Evolutionary conservation across 2,113 vertebrate species (phyloP), one percentile per base, ranked within the genome.

Genomic region (Oncorhynchus tshawytscha): DNA sequence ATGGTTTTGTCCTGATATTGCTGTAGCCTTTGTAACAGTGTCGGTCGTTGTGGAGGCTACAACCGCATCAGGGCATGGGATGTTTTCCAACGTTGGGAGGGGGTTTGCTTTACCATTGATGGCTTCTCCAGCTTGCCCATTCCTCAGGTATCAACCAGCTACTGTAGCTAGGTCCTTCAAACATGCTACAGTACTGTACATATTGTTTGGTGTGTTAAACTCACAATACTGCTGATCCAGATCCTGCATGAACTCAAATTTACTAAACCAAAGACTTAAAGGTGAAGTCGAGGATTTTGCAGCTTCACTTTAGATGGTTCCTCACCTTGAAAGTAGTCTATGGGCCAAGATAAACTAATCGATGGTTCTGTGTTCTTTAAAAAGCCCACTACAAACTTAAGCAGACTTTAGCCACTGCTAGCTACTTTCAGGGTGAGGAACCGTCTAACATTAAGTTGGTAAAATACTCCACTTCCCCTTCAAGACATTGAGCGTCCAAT

Each of bases 51-150:
- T 51, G 15, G 49, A 51, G 49, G 15, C 49, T 51, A 51, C 15
- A 16, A 51, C 3, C 12, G 1, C 15, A 51, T 51, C 49, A 51
- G 49, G 49, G 49, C 12, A 16, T 16, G 49, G 70, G 70, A 18
- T 25, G 22, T 20, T 16, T 25, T 59, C 11, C n/a, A 48, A 22
- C 2, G 13, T 72, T 59, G 25, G 51, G 70, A 9, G 24, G 70
- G 72, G 77, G 20, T 2, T 16, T 62, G 70, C 49, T 76, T 31
- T 59, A 70, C 16, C 45, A 73, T 69, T 73, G 70, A 67, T 67
- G 78, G 76, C 78, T 80, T 69, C 18, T 69, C 71, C 34, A 51
- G 70, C 70, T 29, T 72, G 71, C 75, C 65, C 57, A 51, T 49
- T 59, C 65, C 57, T 13, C 67, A 20, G 24, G 49, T 16, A 8